A percentile compares a stretch with the other conserved stretches of the same genome.
These are phyloP conservation scores for Poecile atricapillus DNA, from an alignment of 2,113 vertebrate genomes.

Conservation along the genomic window DNA sequence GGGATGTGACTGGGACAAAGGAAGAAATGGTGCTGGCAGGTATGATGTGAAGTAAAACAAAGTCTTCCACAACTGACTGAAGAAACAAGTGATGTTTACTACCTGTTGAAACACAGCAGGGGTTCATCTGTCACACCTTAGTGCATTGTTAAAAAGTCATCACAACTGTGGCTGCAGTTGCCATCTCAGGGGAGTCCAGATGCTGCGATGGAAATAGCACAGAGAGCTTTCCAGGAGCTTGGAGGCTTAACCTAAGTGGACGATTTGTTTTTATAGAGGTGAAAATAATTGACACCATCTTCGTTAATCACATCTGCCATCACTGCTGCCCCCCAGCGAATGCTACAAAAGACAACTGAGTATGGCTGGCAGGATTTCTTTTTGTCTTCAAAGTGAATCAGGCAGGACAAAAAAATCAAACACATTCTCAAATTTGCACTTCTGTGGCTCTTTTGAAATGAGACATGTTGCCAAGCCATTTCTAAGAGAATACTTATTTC, in stretches of 20 bases:
- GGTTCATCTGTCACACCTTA: neutral
- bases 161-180: neutral
- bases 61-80: neutral
- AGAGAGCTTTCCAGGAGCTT: neutral
- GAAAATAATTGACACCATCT: neutral
- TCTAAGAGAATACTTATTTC: neutral
- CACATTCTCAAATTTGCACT: neutral
- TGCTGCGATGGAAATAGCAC: neutral
- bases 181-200: neutral
- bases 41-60: neutral
- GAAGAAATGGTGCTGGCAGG: neutral
- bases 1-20: neutral
- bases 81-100: neutral
- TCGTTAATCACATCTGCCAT: neutral
- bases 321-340: neutral
- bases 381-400: neutral
- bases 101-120: neutral
- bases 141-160: neutral
- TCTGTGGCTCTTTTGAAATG: neutral
- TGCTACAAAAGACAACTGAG: neutral
- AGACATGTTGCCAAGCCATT: neutral
- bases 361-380: neutral
- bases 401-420: neutral
- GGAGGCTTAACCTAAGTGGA: neutral
- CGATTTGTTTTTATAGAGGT: neutral